Base-by-base conservation (phyloP, 2,888 invertebrate genomes). In the Apotomis turbidana region DNA sequence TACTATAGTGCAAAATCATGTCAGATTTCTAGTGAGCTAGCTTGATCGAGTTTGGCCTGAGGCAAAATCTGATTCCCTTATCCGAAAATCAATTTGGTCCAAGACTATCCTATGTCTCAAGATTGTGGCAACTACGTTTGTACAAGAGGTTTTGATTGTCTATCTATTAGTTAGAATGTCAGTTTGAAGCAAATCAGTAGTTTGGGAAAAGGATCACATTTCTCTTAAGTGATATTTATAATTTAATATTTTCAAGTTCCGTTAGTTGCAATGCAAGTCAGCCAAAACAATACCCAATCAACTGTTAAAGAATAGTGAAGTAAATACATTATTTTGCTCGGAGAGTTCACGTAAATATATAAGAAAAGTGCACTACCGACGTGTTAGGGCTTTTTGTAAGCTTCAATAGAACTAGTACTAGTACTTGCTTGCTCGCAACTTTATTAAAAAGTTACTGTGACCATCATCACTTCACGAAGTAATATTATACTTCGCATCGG, bases 401-500 rank as follows among this genome's bases (percentile, higher is more conserved):
- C n/a, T n/a, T n/a, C n/a, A n/a, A n/a, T n/a, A n/a, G n/a, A n/a
- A n/a, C n/a, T n/a, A n/a, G n/a, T n/a, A n/a, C n/a, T n/a, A n/a
- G 41, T 41, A 41, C 41, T 15, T 10, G 49, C 10, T 13, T 55
- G 52, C 59, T 12, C 58, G 46, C 54, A 76, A 87, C 84, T 90
- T 89, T 88, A 90, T 88, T 87, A 88, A 89, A 72, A 91, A 90
- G 87, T 89, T 88, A 85, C 81, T 79, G 79, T 76, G 77, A 74
- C 78, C 76, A 80, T 81, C 81, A 81, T 80, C 81, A 83, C 84
- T 89, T 87, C 83, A 81, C 81, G 78, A 86, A 87, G 89, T 89
- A 87, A 88, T 90, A 86, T 90, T 85, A 91, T 90, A 90, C 90
- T 89, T 87, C 85, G 86, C 85, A 85, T 84, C 84, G 87, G 85